Base-by-base conservation (phyloP, 23 tunicate genomes). In the Halocynthia aurantium region DNA sequence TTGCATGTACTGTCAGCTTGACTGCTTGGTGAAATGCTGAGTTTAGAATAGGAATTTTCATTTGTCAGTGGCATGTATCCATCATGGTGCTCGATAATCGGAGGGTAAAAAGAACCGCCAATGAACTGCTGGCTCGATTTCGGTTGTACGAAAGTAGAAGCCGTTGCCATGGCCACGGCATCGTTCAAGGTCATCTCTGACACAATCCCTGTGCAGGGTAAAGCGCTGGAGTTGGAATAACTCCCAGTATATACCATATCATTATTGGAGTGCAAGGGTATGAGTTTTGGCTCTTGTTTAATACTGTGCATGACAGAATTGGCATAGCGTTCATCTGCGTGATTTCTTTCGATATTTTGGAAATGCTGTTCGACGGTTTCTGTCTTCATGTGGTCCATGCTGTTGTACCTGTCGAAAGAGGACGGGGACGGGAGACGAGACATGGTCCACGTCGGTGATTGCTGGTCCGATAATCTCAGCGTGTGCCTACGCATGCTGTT, bases 281-380 rank as follows among this genome's bases (percentile, higher is more conserved):
- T 54, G 64, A 74, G 55, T 74, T 74, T 74, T 0, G 62, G 12
- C 6, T 74, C 78, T 13, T 74, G 64, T 54, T 74, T 74, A 53
- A 74, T 56, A 31, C 44, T 31, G 31, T 74, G 78, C 78, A 74
- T 74, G 50, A 50, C 19, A 22, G 65, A 53, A 74, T 56, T 55
- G 56, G 78, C 13, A 49, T 74, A 74, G 22, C 54, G 20, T 8
- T 74, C 78, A 13, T 54, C 21, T 13, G 78, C 10, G 8, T 19
- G 10, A 9, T 10, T 8, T 9, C 60, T 8, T 8, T 54, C 64
- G 55, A 74, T 44, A 53, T 53, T 18, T 54, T 53, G 78, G 22
- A 74, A 74, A 18, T 74, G 78, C 63, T 53, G 78, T 17, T 74
- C 78, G 31, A 54, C 8, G 13, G 78, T 51, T 21, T 74, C 78